Evolutionary conservation across 1,140 invertebrate genomes (phyloP).

Genomic region (Drosophila sp.): DNA sequence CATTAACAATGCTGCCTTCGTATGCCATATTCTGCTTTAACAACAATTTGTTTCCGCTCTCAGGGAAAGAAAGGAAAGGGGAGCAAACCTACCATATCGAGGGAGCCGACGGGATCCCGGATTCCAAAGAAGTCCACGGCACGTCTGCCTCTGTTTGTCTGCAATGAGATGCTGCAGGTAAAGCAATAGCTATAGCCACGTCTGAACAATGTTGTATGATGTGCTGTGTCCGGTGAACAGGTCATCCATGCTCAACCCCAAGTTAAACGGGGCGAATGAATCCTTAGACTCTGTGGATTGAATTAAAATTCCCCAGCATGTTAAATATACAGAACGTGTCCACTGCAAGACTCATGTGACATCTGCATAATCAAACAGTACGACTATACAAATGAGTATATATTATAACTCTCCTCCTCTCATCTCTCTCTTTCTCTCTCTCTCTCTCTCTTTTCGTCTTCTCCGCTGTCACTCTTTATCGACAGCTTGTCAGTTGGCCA

Average conservation of each 20-base stretch:
- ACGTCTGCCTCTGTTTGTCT: slow-evolving; percentile 77
- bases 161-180: slow-evolving; percentile 81
- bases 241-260: slow-evolving; percentile 26
- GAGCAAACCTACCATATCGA: neutral
- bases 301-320: slow-evolving; percentile 71
- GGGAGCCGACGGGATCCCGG: neutral
- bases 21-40: slow-evolving; percentile 14
- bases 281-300: slow-evolving; percentile 72
- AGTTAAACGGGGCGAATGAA: slow-evolving; percentile 63
- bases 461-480: neutral
- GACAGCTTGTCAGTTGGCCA: slow-evolving; percentile 46
- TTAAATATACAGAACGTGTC: slow-evolving; percentile 61
- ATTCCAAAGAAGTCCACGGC: slow-evolving; percentile 77
- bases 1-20: slow-evolving; percentile 59
- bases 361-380: slow-evolving; percentile 18
- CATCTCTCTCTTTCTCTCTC: neutral
- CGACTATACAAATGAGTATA: slow-evolving; percentile 4
- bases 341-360: slow-evolving; percentile 23
- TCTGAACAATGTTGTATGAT: neutral
- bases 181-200: slow-evolving; percentile 21
- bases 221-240: slow-evolving; percentile 18
- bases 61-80: slow-evolving; percentile 4
- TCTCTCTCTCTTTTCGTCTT: neutral
- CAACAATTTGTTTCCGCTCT: slow-evolving; percentile 14
- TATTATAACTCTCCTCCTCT: neutral